Conservation (phyloP, 1,140 invertebrate species). For the Drosophila grimshawi region DNA sequence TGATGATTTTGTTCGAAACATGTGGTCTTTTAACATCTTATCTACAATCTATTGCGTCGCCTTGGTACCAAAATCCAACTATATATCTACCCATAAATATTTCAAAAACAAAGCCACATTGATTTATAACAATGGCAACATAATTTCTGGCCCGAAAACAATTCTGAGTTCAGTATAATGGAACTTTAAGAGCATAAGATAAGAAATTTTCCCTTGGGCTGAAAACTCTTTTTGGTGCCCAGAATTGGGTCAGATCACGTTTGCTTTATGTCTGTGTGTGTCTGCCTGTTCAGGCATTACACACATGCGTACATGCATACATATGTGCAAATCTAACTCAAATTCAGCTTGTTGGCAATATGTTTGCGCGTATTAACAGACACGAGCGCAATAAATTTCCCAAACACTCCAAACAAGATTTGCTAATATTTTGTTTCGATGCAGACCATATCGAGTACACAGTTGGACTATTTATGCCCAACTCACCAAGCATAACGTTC, state of each 20-base stretch:
- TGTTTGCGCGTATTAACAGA: conserved; percentile 53
- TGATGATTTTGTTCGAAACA: not conserved
- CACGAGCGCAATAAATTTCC: conserved; percentile 56
- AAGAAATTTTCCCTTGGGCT: not conserved
- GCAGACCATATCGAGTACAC: conserved; percentile 20
- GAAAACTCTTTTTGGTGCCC: not conserved
- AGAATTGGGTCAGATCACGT: conserved; percentile 1
- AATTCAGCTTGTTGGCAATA: conserved; percentile 45
- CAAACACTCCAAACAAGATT: conserved; percentile 58
- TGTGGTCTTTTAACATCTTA: not conserved
- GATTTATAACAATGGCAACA: conserved; percentile 4
- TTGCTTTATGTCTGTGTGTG: conserved; percentile 10
- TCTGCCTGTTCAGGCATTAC: not conserved
- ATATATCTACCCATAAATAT: not conserved
- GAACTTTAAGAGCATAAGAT: not conserved
- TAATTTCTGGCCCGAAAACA: not conserved
- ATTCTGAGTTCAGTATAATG: not conserved
- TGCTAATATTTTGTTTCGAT: conserved; percentile 61
- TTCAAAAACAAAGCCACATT: not conserved
- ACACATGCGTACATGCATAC: conserved; percentile 6
- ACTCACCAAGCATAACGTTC: conserved; percentile 6
- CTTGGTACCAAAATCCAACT: not conserved
- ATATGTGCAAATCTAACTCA: conserved; percentile 29
- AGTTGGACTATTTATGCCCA: conserved; percentile 30
- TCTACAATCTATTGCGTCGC: not conserved